phyloP scores from a whole-genome alignment of 2,888 invertebrate species.

The Drosophila ezoana region DNA sequence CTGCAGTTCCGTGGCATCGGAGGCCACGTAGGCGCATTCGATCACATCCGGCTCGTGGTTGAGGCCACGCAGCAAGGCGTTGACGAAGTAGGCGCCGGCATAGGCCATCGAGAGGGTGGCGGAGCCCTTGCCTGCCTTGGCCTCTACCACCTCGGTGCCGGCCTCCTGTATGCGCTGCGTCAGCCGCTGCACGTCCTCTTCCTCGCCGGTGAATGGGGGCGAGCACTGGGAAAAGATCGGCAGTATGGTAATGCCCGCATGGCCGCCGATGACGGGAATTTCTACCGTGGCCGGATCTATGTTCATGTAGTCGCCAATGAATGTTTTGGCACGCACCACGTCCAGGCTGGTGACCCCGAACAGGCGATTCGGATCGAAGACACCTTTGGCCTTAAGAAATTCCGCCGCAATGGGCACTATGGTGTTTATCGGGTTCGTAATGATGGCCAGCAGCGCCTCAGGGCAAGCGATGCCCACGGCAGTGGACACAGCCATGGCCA shows the following conservation, averaged over 20 bases:
- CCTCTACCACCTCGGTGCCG: conserved; percentile 94
- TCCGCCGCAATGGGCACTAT: conserved; percentile 98
- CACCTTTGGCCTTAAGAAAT: conserved; percentile 90
- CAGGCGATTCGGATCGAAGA: conserved; percentile 94
- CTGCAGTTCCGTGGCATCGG: conserved; percentile 92
- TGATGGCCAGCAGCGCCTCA: conserved; percentile 96
- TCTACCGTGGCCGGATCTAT: conserved; percentile 92
- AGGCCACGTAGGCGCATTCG: conserved; percentile 95
- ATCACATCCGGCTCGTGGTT: conserved; percentile 90
- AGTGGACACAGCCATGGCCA: conserved; percentile 93
- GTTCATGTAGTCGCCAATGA: conserved; percentile 94
- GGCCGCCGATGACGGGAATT: conserved; percentile 98
- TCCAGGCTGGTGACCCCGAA: conserved; percentile 99
- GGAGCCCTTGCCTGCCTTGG: conserved; percentile 98
- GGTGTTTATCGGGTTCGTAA: conserved; percentile 98
- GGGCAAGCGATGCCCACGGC: conserved; percentile 92
- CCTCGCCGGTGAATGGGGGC: conserved; percentile 90
- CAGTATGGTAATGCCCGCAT: conserved; percentile 98
- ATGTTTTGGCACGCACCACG: conserved; percentile 96
- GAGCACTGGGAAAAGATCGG: conserved; percentile 95
- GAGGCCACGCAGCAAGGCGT: conserved; percentile 92
- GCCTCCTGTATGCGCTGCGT: conserved; percentile 95
- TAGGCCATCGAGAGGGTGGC: conserved; percentile 99
- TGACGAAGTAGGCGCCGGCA: conserved; percentile 95
- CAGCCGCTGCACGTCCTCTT: conserved; percentile 91